Evolutionary conservation across 2,797 vertebrate genomes (phyloP).

Genomic region (Manis pentadactyla): DNA sequence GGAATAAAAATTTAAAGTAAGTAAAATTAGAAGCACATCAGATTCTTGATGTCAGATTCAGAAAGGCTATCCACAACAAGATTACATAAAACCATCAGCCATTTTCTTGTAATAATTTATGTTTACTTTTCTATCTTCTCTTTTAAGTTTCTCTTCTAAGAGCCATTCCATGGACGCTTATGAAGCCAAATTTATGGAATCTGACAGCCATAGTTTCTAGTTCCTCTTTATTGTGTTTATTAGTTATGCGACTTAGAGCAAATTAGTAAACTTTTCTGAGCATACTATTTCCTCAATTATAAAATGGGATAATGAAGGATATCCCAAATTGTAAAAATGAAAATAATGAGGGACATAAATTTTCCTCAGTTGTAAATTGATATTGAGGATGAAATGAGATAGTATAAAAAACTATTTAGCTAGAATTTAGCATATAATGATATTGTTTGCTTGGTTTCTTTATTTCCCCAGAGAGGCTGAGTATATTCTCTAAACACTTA

Average conservation of each 20-base stretch:
- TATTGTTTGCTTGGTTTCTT: background rate
- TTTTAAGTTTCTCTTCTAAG: background rate
- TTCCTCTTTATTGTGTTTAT: background rate
- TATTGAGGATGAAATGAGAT: background rate
- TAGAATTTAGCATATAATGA: background rate
- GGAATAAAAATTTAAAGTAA: conserved; percentile 7
- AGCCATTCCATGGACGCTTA: background rate
- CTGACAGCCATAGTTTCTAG: background rate
- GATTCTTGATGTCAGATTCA: background rate
- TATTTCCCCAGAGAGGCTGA: background rate
- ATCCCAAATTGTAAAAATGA: background rate
- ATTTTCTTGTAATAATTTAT: background rate
- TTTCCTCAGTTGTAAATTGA: background rate
- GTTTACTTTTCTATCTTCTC: background rate
- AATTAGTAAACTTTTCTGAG: background rate
- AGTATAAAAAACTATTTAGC: background rate
- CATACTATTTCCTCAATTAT: background rate
- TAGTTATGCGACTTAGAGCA: background rate
- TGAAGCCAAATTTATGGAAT: background rate
- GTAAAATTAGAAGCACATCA: conserved; percentile 9
- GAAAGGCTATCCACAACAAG: background rate
- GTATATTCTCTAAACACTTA: background rate
- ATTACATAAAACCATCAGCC: background rate
- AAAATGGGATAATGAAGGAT: background rate
- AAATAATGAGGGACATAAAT: background rate